Conservation (phyloP, 2,797 vertebrate genomes). For the Antennarius maculatus region DNA sequence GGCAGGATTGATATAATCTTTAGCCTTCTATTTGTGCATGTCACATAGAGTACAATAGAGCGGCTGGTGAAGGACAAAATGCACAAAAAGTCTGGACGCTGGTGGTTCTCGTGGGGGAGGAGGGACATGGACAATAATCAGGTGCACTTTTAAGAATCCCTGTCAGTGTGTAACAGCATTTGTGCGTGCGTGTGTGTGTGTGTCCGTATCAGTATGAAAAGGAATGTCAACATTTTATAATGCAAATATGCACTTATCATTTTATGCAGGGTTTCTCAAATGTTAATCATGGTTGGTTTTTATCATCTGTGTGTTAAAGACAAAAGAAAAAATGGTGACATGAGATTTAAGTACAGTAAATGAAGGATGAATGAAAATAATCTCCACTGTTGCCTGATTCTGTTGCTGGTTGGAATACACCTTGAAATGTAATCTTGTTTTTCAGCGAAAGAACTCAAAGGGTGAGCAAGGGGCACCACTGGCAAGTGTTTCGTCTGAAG, state of each 20-base stretch:
- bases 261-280: not conserved
- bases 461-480: constrained; percentile 62
- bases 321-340: not conserved
- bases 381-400: not conserved
- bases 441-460: constrained; percentile 65
- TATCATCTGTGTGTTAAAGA: not conserved
- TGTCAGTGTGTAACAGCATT: not conserved
- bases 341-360: not conserved
- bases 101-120: constrained; percentile 95
- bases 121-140: constrained; percentile 81
- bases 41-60: constrained; percentile 84
- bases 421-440: constrained; percentile 17
- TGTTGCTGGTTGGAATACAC: not conserved
- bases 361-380: not conserved
- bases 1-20: not conserved
- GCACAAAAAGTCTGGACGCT: constrained; percentile 90
- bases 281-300: not conserved
- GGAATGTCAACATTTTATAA: not conserved
- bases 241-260: not conserved
- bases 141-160: constrained; percentile 65
- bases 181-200: not conserved
- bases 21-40: constrained; percentile 3
- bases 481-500: constrained; percentile 41
- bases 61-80: constrained; percentile 91
- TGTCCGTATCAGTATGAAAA: not conserved